These are phyloP conservation scores for Halocynthia roretzi DNA, from an alignment of 23 tunicate species.

Conservation along the genomic window DNA sequence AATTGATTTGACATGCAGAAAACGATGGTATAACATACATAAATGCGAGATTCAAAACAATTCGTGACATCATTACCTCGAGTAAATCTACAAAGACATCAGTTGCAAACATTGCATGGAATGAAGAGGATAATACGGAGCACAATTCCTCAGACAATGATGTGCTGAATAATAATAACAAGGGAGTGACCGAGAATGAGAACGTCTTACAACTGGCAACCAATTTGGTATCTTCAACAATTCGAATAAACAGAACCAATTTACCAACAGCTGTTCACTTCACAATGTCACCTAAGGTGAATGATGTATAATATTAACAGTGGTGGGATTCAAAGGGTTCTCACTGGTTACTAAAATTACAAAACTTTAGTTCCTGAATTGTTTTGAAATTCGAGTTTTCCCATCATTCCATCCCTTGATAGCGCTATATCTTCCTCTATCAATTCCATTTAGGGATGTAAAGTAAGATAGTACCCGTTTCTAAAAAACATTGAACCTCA, in stretches of 20 bases:
- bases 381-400: background rate
- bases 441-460: background rate
- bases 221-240: conserved; percentile 3
- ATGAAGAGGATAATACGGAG: background rate
- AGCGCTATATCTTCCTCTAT: too few species aligned
- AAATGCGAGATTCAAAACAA: background rate
- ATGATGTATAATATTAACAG: too few species aligned
- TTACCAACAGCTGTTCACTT: conserved; percentile 9
- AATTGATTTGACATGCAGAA: too few species aligned
- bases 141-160: background rate
- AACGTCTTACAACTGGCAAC: background rate
- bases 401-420: background rate
- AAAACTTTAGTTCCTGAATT: too few species aligned
- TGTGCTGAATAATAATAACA: background rate
- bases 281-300: background rate
- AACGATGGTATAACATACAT: background rate
- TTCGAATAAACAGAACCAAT: conserved; percentile 17
- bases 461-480: too few species aligned
- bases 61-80: background rate
- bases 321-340: too few species aligned
- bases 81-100: background rate
- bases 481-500: too few species aligned
- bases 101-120: background rate
- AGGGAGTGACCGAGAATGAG: background rate
- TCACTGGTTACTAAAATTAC: too few species aligned